phyloP scores from a whole-genome alignment of 2,888 invertebrate species.

The Eurytoma adleriae region DNA sequence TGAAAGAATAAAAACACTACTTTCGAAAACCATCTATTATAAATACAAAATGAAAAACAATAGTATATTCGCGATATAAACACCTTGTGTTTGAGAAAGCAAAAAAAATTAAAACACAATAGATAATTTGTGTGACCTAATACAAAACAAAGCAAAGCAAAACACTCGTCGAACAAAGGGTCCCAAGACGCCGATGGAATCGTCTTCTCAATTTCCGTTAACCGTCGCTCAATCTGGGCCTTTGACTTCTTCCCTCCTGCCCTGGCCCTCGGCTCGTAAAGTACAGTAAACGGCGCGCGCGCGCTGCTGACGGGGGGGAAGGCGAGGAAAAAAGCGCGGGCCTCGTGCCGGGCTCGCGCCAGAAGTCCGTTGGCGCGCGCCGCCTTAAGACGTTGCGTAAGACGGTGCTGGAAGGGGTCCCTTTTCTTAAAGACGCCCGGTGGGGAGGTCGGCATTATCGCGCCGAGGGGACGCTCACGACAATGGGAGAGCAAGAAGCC shows the following conservation, averaged over 20 bases:
- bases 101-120: background rate
- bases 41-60: no score
- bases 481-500: conserved; percentile 71
- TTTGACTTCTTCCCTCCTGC: background rate
- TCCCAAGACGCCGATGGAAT: background rate
- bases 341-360: conserved; percentile 56
- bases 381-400: conserved; percentile 69
- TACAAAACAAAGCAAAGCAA: background rate
- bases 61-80: no score
- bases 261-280: no score
- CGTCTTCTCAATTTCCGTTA: conserved; percentile 33
- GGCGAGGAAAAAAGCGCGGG: background rate
- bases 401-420: conserved; percentile 55
- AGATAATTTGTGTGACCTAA: background rate
- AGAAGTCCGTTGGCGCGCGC: conserved; percentile 63
- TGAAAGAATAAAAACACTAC: no score
- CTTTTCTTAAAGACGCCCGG: conserved; percentile 69
- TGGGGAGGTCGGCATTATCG: conserved; percentile 50
- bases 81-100: background rate
- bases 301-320: no score
- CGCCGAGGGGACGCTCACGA: conserved; percentile 14
- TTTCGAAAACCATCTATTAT: no score
- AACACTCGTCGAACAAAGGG: background rate
- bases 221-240: background rate
- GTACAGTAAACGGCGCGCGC: no score